A percentile compares a stretch with the other conserved stretches of the same genome.
Conservation (phyloP, 2,888 invertebrate species). For the Ochropleura plecta region DNA sequence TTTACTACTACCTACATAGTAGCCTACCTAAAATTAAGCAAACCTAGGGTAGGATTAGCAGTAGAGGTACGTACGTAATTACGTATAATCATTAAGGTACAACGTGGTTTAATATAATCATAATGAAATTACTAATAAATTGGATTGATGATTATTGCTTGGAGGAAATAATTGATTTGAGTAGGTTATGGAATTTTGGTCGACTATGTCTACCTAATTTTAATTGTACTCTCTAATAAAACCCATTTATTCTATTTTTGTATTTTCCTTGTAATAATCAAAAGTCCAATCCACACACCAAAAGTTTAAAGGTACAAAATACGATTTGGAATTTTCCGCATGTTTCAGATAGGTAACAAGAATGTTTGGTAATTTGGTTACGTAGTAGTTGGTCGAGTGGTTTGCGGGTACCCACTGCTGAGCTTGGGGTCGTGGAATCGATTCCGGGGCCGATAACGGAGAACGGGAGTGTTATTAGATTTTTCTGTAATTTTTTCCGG, state of each 20-base stretch:
- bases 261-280: slow-evolving; percentile 1
- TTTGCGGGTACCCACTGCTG: neutral
- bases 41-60: no score
- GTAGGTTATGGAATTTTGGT: neutral
- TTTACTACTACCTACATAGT: neutral
- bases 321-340: neutral
- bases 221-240: neutral
- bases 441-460: neutral
- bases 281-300: neutral
- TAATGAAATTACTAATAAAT: neutral
- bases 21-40: no score
- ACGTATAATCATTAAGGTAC: neutral
- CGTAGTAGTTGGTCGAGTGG: neutral
- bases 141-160: neutral
- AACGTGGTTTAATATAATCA: neutral
- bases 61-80: neutral
- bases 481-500: neutral
- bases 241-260: neutral
- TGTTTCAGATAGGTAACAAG: neutral
- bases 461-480: neutral
- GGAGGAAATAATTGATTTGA: neutral
- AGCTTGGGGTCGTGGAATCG: neutral
- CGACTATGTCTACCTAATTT: neutral
- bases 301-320: neutral
- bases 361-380: neutral